Percentiles rank a stretch among this genome's conserved stretches.
Conservation (phyloP, 2,888 invertebrate species). For the Deilephila elpenor region DNA sequence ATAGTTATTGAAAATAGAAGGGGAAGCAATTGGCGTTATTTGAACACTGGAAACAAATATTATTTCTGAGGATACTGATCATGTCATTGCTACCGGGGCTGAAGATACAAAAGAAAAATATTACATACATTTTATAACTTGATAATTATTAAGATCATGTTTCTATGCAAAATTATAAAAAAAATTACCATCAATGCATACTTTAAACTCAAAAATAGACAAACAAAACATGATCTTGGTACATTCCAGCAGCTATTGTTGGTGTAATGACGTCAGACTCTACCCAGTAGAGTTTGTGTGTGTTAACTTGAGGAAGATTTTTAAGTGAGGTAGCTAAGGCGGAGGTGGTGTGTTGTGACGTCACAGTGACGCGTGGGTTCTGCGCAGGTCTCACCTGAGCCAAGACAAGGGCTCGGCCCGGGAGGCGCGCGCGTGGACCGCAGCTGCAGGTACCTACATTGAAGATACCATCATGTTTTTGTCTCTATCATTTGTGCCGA, state of each 20-base stretch:
- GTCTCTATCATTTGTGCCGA: slow-evolving; percentile 40
- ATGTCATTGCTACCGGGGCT: background rate
- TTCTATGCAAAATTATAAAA: too few species aligned
- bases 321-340: background rate
- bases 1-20: background rate
- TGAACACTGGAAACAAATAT: background rate
- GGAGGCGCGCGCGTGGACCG: slow-evolving; percentile 74
- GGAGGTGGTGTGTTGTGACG: background rate
- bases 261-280: slow-evolving; percentile 13
- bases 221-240: slow-evolving; percentile 4
- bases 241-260: background rate
- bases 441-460: slow-evolving; percentile 65
- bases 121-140: too few species aligned
- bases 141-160: slow-evolving; percentile 7
- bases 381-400: slow-evolving; percentile 78
- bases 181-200: too few species aligned
- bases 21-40: slow-evolving; percentile 5
- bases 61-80: slow-evolving; percentile 7
- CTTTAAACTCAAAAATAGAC: background rate
- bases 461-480: slow-evolving; percentile 53
- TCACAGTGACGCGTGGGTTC: slow-evolving; percentile 35
- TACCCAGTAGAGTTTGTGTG: slow-evolving; percentile 2
- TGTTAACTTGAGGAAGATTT: slow-evolving; percentile 18
- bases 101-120: background rate
- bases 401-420: slow-evolving; percentile 74